These are phyloP conservation scores for Neria commutata DNA, from an alignment of 2,888 invertebrate genomes.

Conservation along the genomic window DNA sequence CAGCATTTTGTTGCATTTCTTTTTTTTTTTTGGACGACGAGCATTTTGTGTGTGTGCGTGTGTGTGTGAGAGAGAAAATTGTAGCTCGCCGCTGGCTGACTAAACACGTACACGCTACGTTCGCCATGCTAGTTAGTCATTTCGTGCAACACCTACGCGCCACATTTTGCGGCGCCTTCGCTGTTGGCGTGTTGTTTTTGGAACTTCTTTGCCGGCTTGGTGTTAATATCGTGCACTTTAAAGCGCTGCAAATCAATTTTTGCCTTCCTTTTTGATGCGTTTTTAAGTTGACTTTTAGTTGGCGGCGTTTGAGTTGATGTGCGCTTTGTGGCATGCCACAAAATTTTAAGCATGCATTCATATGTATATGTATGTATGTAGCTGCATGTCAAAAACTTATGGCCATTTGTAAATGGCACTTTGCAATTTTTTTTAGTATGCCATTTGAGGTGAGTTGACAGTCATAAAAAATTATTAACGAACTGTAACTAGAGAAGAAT, in stretches of 20 bases:
- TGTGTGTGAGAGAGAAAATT: not conserved
- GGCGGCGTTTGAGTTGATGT: too few relatives aligned
- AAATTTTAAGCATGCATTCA: slow-evolving; percentile 3
- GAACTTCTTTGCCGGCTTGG: slow-evolving; percentile 4
- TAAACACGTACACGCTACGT: not conserved
- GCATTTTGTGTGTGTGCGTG: too few relatives aligned
- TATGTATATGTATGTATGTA: too few relatives aligned
- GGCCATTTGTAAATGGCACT: not conserved
- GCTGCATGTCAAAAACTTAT: too few relatives aligned
- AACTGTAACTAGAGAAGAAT: not conserved
- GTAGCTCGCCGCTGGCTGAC: not conserved
- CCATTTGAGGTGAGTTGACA: not conserved
- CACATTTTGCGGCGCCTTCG: not conserved
- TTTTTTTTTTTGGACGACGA: too few relatives aligned
- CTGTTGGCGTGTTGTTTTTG: slow-evolving; percentile 1
- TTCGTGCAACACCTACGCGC: slow-evolving; percentile 8
- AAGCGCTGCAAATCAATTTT: slow-evolving; percentile 3
- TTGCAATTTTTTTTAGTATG: slow-evolving; percentile 1
- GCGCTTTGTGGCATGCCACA: too few relatives aligned
- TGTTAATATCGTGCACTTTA: slow-evolving; percentile 9
- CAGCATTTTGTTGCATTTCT: slow-evolving; percentile 30
- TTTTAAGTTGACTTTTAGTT: slow-evolving; percentile 13
- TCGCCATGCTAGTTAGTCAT: not conserved
- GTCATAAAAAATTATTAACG: not conserved
- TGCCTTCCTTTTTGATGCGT: slow-evolving; percentile 7